These are phyloP conservation scores for Enteromius unitaeniatus DNA, from an alignment of 2,797 vertebrate species.

Conservation along the genomic window DNA sequence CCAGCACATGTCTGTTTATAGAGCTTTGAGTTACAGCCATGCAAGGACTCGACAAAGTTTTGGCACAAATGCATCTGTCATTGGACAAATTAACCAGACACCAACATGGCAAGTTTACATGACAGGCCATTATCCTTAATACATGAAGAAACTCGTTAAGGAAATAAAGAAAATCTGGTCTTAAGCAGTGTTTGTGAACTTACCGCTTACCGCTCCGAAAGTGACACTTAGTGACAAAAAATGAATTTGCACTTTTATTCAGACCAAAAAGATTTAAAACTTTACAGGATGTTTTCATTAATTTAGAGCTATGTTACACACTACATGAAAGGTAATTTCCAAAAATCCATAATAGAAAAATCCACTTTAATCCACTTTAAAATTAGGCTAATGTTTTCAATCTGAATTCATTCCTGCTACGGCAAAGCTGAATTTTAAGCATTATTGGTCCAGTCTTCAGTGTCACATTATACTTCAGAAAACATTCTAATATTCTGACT, in stretches of 20 bases:
- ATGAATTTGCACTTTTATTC: no score
- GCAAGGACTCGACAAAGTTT: background rate
- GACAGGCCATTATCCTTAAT: background rate
- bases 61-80: conserved; percentile 11
- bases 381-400: background rate
- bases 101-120: background rate
- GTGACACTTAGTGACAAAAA: no score
- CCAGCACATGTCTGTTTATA: conserved; percentile 48
- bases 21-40: conserved; percentile 2
- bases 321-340: no score
- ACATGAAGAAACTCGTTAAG: background rate
- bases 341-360: no score
- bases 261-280: no score
- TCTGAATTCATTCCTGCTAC: background rate
- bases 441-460: background rate
- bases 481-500: background rate
- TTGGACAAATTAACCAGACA: background rate
- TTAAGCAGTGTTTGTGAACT: no score
- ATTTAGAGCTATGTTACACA: no score
- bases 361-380: no score
- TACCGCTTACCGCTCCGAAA: no score
- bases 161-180: background rate
- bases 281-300: no score
- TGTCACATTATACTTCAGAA: background rate
- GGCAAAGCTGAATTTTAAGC: background rate